Conservation (phyloP, 2,113 vertebrate species). For the Mohoua ochrocephala region DNA sequence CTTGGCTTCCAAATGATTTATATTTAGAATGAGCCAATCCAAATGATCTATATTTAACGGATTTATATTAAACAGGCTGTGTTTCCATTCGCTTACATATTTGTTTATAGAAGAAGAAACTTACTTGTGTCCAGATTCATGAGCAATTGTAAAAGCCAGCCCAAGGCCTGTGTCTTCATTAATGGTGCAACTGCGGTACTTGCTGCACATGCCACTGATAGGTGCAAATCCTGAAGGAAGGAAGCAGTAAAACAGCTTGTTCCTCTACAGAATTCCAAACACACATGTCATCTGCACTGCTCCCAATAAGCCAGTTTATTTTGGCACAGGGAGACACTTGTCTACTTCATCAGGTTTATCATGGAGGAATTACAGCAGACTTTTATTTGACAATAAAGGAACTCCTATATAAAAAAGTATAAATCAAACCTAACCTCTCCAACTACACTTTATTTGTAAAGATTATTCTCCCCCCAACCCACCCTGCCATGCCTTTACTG, state of each 20-base stretch:
- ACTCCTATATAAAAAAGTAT: neutral
- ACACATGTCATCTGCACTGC: neutral
- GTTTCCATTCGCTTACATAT: neutral
- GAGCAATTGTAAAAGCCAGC: constrained; percentile 95
- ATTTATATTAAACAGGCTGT: neutral
- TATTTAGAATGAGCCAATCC: neutral
- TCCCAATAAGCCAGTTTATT: neutral
- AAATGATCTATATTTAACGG: neutral
- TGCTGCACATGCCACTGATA: constrained; percentile 98
- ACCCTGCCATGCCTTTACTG: neutral
- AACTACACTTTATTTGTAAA: neutral
- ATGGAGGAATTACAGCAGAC: neutral
- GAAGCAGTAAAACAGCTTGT: neutral
- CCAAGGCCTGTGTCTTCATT: constrained; percentile 97
- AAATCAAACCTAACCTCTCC: neutral
- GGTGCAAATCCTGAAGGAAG: constrained; percentile 88
- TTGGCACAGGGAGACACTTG: neutral
- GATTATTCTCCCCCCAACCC: neutral
- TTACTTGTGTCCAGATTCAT: constrained; percentile 98
- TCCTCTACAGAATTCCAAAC: neutral
- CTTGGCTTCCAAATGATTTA: neutral
- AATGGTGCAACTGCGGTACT: constrained; percentile 96
- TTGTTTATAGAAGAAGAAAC: constrained; percentile 23
- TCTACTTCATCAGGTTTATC: neutral
- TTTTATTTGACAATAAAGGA: neutral